Conservation (phyloP, 2,113 vertebrate genomes). For the Sus scrofa region DNA sequence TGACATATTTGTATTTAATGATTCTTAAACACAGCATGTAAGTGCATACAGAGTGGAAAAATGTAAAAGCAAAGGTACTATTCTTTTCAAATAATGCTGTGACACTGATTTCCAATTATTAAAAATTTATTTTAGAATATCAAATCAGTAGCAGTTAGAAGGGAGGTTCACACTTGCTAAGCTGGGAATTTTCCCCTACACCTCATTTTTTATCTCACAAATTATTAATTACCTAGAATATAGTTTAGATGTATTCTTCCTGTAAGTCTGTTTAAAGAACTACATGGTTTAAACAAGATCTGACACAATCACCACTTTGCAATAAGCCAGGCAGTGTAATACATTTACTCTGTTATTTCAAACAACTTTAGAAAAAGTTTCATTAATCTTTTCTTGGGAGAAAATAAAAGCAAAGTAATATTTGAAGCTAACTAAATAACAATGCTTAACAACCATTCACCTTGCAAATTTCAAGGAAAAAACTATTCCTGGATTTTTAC, state of each 20-base stretch:
- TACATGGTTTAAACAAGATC: background rate
- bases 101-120: background rate
- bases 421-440: conserved; percentile 16
- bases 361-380: conserved; percentile 44
- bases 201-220: conserved; percentile 28
- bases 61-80: background rate
- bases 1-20: background rate
- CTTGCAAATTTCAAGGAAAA: conserved; percentile 37
- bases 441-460: background rate
- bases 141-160: conserved; percentile 10
- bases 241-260: background rate
- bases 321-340: background rate
- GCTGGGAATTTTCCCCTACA: background rate
- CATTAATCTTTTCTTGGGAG: background rate
- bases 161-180: background rate
- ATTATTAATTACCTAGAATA: background rate
- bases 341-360: conserved; percentile 38
- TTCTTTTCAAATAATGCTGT: conserved; percentile 9
- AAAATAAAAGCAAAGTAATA: background rate
- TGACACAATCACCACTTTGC: background rate
- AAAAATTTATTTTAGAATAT: background rate
- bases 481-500: background rate
- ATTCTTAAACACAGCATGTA: background rate
- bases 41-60: background rate
- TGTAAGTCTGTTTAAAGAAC: background rate